Evolutionary conservation across 2,888 invertebrate species (phyloP), one percentile per base, ranked within the genome.

Genomic region (Agonopterix heracliana): DNA sequence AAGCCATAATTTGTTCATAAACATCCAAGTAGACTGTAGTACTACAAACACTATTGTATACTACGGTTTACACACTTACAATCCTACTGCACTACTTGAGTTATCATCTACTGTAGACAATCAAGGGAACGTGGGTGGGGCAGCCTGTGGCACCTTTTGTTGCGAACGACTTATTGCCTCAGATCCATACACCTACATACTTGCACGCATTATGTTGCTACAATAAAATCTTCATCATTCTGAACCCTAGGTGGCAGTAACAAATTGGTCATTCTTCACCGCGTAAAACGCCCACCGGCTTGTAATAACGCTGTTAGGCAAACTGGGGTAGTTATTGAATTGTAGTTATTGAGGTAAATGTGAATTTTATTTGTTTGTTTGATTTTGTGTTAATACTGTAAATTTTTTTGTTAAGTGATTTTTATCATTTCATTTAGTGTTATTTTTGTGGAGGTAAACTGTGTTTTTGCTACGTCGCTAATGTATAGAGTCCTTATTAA

Each of bases 171-270:
- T 78, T 79, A 81, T 74, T 74, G 74, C 76, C 59, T 65, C 64
- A 66, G 68, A 63, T 66, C 68, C 59, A 65, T 66, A 75, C 80
- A 74, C 76, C 72, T 72, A 75, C 74, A 38, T 38, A 38, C 38
- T n/a, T 51, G 41, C 26, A 9, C 12, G 64, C 63, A 71, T 76
- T 78, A 78, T 74, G 69, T 62, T 65, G 54, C 60, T 63, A 79
- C 74, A 81, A 79, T 81, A 79, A 79, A 80, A 79, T 78, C 79
- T 75, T 75, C 78, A 81, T 79, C 78, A 75, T 78, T 74, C 68
- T 68, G 60, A 64, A 69, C 63, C 67, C 59, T 57, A 54, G 56
- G 58, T 65, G 69, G 74, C 69, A 80, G 77, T 77, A 74, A 83
- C 81, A 80, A 82, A 83, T 81, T 82, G 80, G 76, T 75, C 70